A percentile compares a stretch with the other conserved stretches of the same genome.
These are phyloP conservation scores for Meleagris gallopavo DNA, from an alignment of 2,113 vertebrate genomes.

Conservation along the genomic window DNA sequence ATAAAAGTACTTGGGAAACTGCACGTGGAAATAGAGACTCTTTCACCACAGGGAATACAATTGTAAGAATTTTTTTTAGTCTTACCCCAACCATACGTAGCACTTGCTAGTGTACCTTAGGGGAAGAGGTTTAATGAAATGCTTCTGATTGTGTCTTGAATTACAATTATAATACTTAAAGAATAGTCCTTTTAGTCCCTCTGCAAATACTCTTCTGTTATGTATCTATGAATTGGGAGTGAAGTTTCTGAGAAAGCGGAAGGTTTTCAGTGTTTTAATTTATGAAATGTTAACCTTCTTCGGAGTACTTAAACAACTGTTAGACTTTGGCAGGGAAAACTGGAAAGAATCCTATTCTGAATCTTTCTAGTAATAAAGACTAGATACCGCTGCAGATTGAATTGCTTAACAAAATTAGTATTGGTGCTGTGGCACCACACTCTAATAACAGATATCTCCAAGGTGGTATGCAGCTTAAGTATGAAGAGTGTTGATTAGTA, in stretches of 20 bases:
- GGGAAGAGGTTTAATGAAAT: slow-evolving; percentile 9
- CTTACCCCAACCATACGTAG: neutral
- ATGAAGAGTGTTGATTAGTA: neutral
- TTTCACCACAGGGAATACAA: neutral
- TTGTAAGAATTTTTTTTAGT: neutral
- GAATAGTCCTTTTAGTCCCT: neutral
- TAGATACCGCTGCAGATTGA: neutral
- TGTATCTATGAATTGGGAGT: neutral
- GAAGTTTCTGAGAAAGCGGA: neutral
- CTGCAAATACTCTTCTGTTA: neutral
- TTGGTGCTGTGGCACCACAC: neutral
- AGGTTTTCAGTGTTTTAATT: neutral
- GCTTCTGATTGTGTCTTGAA: slow-evolving; percentile 21
- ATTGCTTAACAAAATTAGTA: neutral
- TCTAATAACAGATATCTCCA: neutral
- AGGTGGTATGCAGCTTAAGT: neutral
- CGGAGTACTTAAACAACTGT: neutral
- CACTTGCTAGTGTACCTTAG: neutral
- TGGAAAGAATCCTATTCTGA: neutral
- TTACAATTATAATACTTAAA: slow-evolving; percentile 19
- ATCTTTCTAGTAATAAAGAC: neutral
- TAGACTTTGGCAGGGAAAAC: neutral
- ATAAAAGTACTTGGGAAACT: neutral
- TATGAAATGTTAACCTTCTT: neutral
- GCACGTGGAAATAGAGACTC: neutral